phyloP scores from a whole-genome alignment of 2,113 vertebrate genomes.

The Lampris incognitus region DNA sequence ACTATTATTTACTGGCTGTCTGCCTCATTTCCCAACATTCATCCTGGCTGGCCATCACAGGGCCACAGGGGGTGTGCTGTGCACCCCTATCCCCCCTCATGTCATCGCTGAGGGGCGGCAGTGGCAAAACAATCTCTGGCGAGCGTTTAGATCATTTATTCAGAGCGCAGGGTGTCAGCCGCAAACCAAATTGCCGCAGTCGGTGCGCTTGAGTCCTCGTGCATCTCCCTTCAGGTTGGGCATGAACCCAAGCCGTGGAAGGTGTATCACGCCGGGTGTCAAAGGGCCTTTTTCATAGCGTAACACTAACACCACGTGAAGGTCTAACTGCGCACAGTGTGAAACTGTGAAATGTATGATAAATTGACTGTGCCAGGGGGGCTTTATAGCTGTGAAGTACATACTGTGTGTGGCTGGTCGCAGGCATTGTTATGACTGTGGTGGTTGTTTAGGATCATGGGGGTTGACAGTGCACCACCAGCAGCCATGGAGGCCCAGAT shows the following conservation, averaged over 20 bases:
- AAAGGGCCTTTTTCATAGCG: slow-evolving; percentile 49
- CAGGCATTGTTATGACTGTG: slow-evolving; percentile 66
- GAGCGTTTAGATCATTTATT: slow-evolving; percentile 80
- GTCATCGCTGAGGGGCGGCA: slow-evolving; percentile 72
- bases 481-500: slow-evolving; percentile 60
- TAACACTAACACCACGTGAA: slow-evolving; percentile 75
- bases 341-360: slow-evolving; percentile 76
- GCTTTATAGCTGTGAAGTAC: slow-evolving; percentile 51
- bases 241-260: slow-evolving; percentile 49
- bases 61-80: slow-evolving; percentile 54
- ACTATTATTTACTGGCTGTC: slow-evolving; percentile 83
- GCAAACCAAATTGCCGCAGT: slow-evolving; percentile 71
- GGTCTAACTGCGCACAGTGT: slow-evolving; percentile 60
- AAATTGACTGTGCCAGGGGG: slow-evolving; percentile 73
- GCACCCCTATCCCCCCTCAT: slow-evolving; percentile 21
- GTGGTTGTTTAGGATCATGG: slow-evolving; percentile 67
- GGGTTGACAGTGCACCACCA: slow-evolving; percentile 67
- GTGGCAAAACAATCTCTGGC: slow-evolving; percentile 77
- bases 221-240: slow-evolving; percentile 63
- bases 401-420: slow-evolving; percentile 48
- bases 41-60: slow-evolving; percentile 70
- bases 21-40: slow-evolving; percentile 82
- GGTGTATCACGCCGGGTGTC: slow-evolving; percentile 65
- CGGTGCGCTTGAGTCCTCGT: slow-evolving; percentile 35
- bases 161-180: slow-evolving; percentile 68